Percentiles rank a stretch among this genome's conserved stretches.
These are phyloP conservation scores for Hemithea aestivaria DNA, from an alignment of 2,888 invertebrate genomes.

Conservation along the genomic window DNA sequence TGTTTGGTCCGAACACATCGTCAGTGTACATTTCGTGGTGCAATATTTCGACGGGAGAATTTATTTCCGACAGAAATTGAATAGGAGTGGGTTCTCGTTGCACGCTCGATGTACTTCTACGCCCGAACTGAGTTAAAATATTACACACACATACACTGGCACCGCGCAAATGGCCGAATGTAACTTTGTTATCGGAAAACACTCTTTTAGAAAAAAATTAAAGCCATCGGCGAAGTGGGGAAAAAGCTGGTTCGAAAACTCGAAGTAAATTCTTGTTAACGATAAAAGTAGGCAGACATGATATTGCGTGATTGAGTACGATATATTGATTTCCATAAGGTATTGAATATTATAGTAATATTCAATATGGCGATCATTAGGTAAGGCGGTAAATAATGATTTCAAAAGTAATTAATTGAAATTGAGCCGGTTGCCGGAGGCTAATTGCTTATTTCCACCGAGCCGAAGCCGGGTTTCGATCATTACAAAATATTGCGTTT, in stretches of 20 bases:
- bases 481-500: constrained; percentile 24
- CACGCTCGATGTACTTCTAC: constrained; percentile 4
- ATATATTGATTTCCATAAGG: too few species aligned
- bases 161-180: constrained; percentile 11
- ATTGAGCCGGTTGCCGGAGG: constrained; percentile 9
- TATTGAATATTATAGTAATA: too few species aligned
- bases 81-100: constrained; percentile 29
- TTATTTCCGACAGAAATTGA: constrained; percentile 49
- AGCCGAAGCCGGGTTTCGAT: constrained; percentile 11
- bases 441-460: constrained; percentile 20
- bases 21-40: constrained; percentile 34
- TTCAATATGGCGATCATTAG: too few species aligned
- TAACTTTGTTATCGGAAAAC: constrained; percentile 18
- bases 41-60: constrained; percentile 47
- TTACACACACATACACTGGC: constrained; percentile 9
- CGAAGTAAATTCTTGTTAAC: background rate
- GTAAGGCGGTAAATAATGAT: constrained; percentile 5
- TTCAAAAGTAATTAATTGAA: constrained; percentile 8
- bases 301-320: too few species aligned
- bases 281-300: too few species aligned
- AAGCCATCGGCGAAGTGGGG: background rate
- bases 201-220: constrained; percentile 2
- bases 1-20: constrained; percentile 31
- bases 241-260: background rate
- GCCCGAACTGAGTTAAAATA: constrained; percentile 20